Evolutionary conservation across 2,113 vertebrate genomes (phyloP), one percentile per base, ranked within the genome.

Genomic region (Charina bottae): DNA sequence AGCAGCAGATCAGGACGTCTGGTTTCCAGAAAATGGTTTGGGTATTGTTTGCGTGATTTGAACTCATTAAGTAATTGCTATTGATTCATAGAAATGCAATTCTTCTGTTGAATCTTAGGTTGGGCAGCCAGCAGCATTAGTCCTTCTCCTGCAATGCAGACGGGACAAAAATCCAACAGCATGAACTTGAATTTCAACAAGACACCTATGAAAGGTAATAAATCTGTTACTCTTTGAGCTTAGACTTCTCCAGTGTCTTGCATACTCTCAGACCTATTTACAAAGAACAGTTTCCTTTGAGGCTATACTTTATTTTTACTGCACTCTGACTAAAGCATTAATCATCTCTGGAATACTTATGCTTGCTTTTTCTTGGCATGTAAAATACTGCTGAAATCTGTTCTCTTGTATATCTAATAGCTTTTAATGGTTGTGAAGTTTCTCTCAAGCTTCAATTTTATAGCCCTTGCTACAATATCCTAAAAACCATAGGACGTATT

Each of bases 131-230:
- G 91, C 93, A 95, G 37, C 59, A 90, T 90, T 86, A 96, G 49
- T 87, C 94, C 95, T 7, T 96, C 96, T 0, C 68, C 96, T 83
- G 21, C 93, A 84, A 92, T 97, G 92, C 94, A 96, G 94, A 95
- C 97, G 92, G 93, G 96, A 4, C 97, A 98, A 92, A 96, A 96
- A 94, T 94, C 98, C 83, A 96, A 96, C 94, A 97, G 94, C 96
- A 94, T 96, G 94, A 97, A 95, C 94, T 97, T 96, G 92, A 97
- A 93, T 88, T 87, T 92, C 46, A 95, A 91, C 89, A 97, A 95
- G 93, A 94, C 93, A 0, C 94, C 97, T 15, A 8, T 28, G 28
- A 98, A 97, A 98, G 98, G 98, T 98, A 94, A 96, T 84, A 85
- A 15, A 33, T 6, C 28, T 28, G 0, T 59, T 68, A 1, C 49